phyloP scores from a whole-genome alignment of 2,797 vertebrate species.

The Rhinophrynus dorsalis region DNA sequence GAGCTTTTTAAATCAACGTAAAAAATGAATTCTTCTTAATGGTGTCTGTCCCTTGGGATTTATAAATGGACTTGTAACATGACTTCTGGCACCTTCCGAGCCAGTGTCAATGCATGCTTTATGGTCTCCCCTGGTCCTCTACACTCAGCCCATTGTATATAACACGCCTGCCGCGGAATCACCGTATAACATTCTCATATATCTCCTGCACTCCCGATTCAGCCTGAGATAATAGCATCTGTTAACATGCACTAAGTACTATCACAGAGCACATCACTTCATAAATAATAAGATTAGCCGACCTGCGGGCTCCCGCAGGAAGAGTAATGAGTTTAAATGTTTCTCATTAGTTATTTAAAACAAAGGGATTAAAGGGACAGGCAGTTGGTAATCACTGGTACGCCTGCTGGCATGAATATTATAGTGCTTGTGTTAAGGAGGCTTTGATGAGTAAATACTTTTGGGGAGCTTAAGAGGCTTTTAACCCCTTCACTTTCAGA shows the following conservation, averaged over 20 bases:
- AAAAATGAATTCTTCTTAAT: slow-evolving; percentile 57
- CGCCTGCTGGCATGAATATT: slow-evolving; percentile 86
- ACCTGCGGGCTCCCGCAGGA: slow-evolving; percentile 90
- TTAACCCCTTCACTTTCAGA: slow-evolving; percentile 9
- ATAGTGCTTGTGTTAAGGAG: slow-evolving; percentile 72
- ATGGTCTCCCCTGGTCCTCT: slow-evolving; percentile 82
- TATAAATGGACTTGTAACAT: slow-evolving; percentile 69
- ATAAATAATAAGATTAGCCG: slow-evolving; percentile 99
- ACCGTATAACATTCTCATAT: slow-evolving; percentile 92
- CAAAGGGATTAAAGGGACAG: slow-evolving; percentile 91
- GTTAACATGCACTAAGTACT: slow-evolving; percentile 99
- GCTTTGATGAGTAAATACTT: slow-evolving; percentile 34
- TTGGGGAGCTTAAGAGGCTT: not conserved
- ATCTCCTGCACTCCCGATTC: slow-evolving; percentile 89
- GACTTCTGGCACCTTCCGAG: slow-evolving; percentile 61
- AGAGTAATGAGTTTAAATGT: slow-evolving; percentile 97
- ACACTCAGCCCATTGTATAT: slow-evolving; percentile 85
- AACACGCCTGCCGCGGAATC: slow-evolving; percentile 82
- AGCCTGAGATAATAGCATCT: slow-evolving; percentile 98
- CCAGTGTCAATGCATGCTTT: slow-evolving; percentile 82
- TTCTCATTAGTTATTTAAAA: slow-evolving; percentile 99
- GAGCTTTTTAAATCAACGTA: slow-evolving; percentile 38
- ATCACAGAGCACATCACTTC: slow-evolving; percentile 99
- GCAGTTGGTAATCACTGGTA: slow-evolving; percentile 80
- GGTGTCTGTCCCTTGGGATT: slow-evolving; percentile 61